These are phyloP conservation scores for Augochlora pura DNA, from an alignment of 1,140 invertebrate genomes.

Conservation along the genomic window DNA sequence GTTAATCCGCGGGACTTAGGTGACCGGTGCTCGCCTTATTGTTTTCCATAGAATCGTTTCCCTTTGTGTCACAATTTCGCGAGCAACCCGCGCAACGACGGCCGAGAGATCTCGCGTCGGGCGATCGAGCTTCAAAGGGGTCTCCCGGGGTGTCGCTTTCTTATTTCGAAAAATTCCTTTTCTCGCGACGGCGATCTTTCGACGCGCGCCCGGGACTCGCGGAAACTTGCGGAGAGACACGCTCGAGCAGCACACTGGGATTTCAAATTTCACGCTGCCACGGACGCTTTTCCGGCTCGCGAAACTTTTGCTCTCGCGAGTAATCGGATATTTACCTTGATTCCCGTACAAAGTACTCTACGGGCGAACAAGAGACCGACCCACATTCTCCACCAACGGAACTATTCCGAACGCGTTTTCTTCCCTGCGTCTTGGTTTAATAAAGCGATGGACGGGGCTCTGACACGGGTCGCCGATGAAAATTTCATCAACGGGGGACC, in stretches of 20 bases:
- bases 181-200: background rate
- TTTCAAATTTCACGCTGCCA: slow-evolving; percentile 15
- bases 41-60: too few species aligned
- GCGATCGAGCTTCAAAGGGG: background rate
- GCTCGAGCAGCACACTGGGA: background rate
- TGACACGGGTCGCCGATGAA: too few species aligned
- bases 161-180: background rate
- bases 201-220: background rate
- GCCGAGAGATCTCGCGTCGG: background rate
- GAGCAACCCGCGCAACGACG: too few species aligned
- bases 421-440: background rate
- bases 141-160: background rate
- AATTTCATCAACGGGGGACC: too few species aligned
- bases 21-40: too few species aligned
- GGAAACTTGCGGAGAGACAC: background rate
- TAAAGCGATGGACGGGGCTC: background rate
- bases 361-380: background rate
- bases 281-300: background rate
- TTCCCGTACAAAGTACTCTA: background rate
- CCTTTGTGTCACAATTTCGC: too few species aligned
- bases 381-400: background rate
- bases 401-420: background rate
- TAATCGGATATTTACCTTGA: slow-evolving; percentile 27
- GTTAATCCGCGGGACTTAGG: too few species aligned
- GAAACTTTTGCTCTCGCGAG: background rate